These are phyloP conservation scores for Andinoacara biseriatus DNA, from an alignment of 2,113 vertebrate genomes.

Conservation along the genomic window DNA sequence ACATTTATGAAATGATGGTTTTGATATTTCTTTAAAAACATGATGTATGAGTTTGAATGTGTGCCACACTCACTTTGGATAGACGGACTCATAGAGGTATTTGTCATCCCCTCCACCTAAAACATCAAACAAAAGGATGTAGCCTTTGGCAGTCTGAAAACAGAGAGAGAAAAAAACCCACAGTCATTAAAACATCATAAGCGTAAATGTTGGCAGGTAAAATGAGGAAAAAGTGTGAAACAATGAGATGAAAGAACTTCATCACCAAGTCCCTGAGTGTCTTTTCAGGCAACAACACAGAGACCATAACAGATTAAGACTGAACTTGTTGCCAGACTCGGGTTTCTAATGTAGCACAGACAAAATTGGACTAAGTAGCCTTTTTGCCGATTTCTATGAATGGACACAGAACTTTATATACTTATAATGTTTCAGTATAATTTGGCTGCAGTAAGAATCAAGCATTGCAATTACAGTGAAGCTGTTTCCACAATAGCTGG, in stretches of 20 bases:
- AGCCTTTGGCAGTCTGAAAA: slow-evolving; percentile 94
- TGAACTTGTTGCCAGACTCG: neutral
- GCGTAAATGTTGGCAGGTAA: neutral
- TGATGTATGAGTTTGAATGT: neutral
- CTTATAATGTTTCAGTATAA: neutral
- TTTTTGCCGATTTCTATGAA: neutral
- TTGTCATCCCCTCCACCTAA: slow-evolving; percentile 87
- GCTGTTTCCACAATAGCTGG: neutral
- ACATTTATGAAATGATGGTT: neutral
- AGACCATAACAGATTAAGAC: neutral
- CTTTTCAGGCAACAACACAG: neutral
- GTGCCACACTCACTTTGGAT: slow-evolving; percentile 90
- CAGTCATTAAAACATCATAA: slow-evolving; percentile 12
- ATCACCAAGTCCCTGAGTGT: neutral
- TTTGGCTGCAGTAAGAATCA: neutral
- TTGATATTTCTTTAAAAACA: neutral
- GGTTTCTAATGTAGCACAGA: neutral
- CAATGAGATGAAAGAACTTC: neutral
- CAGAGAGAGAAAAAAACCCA: neutral
- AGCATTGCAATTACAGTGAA: neutral
- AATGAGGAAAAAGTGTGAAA: neutral
- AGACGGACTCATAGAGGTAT: slow-evolving; percentile 93
- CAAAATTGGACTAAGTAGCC: neutral
- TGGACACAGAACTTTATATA: neutral
- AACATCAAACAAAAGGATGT: slow-evolving; percentile 94